Percentiles rank a stretch among this genome's conserved stretches.
Conservation (phyloP, 2,113 vertebrate genomes). For the Hemicordylus capensis region DNA sequence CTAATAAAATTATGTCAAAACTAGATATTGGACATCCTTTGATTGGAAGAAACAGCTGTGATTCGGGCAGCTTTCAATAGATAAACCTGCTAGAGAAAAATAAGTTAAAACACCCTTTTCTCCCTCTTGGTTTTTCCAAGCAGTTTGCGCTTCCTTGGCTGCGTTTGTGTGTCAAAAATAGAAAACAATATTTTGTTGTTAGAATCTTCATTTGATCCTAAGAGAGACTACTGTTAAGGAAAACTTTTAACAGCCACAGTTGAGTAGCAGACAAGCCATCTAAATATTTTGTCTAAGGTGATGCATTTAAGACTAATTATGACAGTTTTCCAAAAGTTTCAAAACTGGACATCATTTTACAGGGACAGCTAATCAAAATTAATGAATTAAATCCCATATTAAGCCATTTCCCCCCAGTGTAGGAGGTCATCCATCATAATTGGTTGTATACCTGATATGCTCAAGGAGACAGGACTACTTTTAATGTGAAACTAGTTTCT, state of each 20-base stretch:
- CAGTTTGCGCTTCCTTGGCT: neutral
- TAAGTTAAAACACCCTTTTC: neutral
- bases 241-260: neutral
- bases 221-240: neutral
- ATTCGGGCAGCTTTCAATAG: neutral
- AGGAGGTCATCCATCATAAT: too few relatives aligned
- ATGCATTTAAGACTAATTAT: neutral
- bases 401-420: too few relatives aligned
- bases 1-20: neutral
- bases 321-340: neutral
- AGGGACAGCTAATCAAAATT: neutral
- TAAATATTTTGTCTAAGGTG: neutral
- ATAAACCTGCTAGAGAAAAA: neutral
- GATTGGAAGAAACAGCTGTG: neutral
- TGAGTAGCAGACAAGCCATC: neutral
- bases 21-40: neutral
- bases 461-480: too few relatives aligned
- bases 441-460: too few relatives aligned
- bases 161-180: neutral
- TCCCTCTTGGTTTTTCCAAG: too few relatives aligned
- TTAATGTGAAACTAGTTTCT: too few relatives aligned
- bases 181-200: neutral
- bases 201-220: neutral
- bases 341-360: neutral
- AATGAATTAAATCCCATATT: too few relatives aligned